A percentile compares a stretch with the other conserved stretches of the same genome.
These are phyloP conservation scores for Phrynocephalus forsythii DNA, from an alignment of 2,797 vertebrate species.

Conservation along the genomic window DNA sequence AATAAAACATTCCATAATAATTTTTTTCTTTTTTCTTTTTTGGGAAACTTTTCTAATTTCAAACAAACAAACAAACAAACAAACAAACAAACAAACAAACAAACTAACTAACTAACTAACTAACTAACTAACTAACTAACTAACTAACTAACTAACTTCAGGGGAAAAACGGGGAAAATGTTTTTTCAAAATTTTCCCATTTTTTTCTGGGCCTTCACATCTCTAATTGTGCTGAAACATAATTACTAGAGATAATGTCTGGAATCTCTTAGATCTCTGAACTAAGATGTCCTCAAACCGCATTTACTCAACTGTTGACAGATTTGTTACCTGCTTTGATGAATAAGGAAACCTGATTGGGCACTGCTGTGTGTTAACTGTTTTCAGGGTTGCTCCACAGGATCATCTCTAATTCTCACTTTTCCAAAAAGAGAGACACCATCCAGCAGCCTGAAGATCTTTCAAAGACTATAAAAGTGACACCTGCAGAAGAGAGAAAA, in stretches of 20 bases:
- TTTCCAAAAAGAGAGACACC: background rate
- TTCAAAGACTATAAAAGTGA: conserved; percentile 26
- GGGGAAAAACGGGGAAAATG: no score
- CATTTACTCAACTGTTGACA: background rate
- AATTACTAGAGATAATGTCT: background rate
- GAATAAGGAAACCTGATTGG: conserved; percentile 20
- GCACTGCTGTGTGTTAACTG: conserved; percentile 50
- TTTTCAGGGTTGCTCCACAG: background rate
- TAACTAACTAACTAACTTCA: no score
- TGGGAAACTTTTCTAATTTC: no score
- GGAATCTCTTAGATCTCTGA: background rate
- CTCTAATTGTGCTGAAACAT: background rate
- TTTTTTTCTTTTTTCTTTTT: no score
- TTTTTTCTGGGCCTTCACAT: no score
- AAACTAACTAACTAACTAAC: no score
- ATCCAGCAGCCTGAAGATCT: background rate
- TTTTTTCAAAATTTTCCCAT: no score
- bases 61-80: no score
- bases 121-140: no score
- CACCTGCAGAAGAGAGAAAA: conserved; percentile 25
- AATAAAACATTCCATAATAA: no score
- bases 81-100: no score
- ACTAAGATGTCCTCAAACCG: background rate
- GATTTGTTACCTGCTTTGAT: conserved; percentile 42
- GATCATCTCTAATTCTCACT: background rate